Evolutionary conservation across 1,140 invertebrate species (phyloP).

Genomic region (Conopomorpha cramerella): DNA sequence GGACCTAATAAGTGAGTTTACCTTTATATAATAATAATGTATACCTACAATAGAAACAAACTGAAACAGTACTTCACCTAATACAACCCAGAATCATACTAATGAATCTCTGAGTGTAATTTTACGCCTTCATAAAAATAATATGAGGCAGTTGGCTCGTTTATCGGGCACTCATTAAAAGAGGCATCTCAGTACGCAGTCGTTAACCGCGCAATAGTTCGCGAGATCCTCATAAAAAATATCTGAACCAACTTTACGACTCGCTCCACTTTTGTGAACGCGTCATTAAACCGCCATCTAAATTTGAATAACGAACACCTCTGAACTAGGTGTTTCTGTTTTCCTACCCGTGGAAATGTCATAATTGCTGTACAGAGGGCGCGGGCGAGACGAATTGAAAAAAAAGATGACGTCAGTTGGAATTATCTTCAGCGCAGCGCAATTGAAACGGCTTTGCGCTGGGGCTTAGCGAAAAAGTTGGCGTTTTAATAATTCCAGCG

Average conservation of each 20-base stretch:
- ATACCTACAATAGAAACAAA: no score
- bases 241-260: constrained; percentile 59
- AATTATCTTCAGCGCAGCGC: constrained; percentile 60
- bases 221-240: constrained; percentile 61
- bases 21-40: no score
- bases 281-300: constrained; percentile 61
- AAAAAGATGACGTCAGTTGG: constrained; percentile 60
- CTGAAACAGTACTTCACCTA: constrained; percentile 11
- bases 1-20: no score
- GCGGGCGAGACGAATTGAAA: constrained; percentile 53
- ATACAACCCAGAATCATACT: constrained; percentile 25
- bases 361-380: constrained; percentile 57
- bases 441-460: constrained; percentile 60
- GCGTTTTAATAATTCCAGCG: constrained; percentile 60
- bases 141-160: constrained; percentile 57
- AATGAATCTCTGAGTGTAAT: constrained; percentile 54
- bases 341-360: constrained; percentile 57
- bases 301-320: constrained; percentile 58
- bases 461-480: constrained; percentile 59
- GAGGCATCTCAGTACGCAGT: constrained; percentile 57
- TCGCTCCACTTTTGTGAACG: constrained; percentile 58
- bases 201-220: constrained; percentile 60
- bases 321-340: constrained; percentile 54
- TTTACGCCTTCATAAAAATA: constrained; percentile 57
- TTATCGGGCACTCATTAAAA: constrained; percentile 60